These are phyloP conservation scores for Thamnaconus septentrionalis DNA, from an alignment of 2,113 vertebrate species.

Conservation along the genomic window DNA sequence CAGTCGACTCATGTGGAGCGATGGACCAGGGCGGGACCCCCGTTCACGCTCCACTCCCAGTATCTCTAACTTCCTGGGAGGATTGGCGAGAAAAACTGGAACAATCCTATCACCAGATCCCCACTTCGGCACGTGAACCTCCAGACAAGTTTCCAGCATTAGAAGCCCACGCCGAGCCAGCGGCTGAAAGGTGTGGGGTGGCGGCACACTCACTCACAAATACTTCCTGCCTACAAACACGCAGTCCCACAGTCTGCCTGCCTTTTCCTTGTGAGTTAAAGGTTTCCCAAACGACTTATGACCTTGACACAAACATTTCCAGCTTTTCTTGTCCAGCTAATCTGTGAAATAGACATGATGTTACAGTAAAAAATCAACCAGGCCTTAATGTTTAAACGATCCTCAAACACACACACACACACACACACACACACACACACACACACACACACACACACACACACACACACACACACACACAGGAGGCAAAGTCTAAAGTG, in stretches of 20 bases:
- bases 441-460: too few relatives aligned
- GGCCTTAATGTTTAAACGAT: too few relatives aligned
- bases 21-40: neutral
- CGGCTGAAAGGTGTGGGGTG: neutral
- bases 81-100: neutral
- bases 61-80: slow-evolving; percentile 13
- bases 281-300: neutral
- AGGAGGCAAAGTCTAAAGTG: slow-evolving; percentile 12
- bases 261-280: too few relatives aligned
- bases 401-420: too few relatives aligned
- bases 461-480: too few relatives aligned
- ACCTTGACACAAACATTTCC: neutral
- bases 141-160: neutral
- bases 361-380: neutral
- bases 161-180: neutral
- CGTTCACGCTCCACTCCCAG: slow-evolving; percentile 12
- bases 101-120: neutral
- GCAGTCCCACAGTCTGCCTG: too few relatives aligned
- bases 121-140: neutral
- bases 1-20: slow-evolving; percentile 20
- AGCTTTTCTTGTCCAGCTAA: neutral
- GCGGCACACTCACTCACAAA: neutral
- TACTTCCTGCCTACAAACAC: neutral
- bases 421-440: too few relatives aligned
- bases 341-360: neutral